Percentiles rank a stretch among this genome's conserved stretches.
These are phyloP conservation scores for Drosophila tani DNA, from an alignment of 1,140 invertebrate genomes.

Conservation along the genomic window DNA sequence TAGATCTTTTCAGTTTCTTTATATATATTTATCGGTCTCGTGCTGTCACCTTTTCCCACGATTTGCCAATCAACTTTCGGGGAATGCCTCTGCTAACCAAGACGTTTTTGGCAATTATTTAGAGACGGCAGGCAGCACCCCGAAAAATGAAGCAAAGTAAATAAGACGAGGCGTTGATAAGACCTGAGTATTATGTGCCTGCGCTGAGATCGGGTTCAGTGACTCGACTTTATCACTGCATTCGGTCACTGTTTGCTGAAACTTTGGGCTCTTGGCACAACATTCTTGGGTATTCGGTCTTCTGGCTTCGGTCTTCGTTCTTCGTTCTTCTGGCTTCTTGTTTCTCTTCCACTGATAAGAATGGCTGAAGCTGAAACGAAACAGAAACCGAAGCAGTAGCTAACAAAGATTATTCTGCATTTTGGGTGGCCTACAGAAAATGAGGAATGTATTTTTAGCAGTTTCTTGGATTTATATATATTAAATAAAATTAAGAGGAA, in stretches of 20 bases:
- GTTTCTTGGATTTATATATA: background rate
- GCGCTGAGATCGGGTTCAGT: conserved; percentile 43
- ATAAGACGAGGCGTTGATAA: conserved; percentile 41
- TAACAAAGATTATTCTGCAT: conserved; percentile 13
- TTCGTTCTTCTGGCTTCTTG: conserved; percentile 19
- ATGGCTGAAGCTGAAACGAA: conserved; percentile 6
- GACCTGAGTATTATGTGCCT: conserved; percentile 28
- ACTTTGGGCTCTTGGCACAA: conserved; percentile 28
- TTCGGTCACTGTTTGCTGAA: conserved; percentile 33
- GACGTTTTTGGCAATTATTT: conserved; percentile 42
- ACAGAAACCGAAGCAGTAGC: conserved; percentile 1
- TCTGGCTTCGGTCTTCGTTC: conserved; percentile 9
- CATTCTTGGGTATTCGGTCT: conserved; percentile 26
- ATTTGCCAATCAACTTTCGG: conserved; percentile 28
- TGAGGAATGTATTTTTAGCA: background rate
- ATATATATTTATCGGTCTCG: conserved; percentile 2
- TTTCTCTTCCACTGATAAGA: conserved; percentile 25
- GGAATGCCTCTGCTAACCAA: conserved; percentile 1
- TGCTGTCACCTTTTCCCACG: conserved; percentile 51
- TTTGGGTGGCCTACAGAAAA: background rate
- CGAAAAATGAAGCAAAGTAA: conserved; percentile 17
- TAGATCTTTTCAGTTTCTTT: background rate
- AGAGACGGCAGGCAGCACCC: conserved; percentile 13
- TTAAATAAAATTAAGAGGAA: background rate
- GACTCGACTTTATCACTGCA: conserved; percentile 49